These are phyloP conservation scores for Eilema caniola DNA, from an alignment of 2,888 invertebrate species.

Conservation along the genomic window DNA sequence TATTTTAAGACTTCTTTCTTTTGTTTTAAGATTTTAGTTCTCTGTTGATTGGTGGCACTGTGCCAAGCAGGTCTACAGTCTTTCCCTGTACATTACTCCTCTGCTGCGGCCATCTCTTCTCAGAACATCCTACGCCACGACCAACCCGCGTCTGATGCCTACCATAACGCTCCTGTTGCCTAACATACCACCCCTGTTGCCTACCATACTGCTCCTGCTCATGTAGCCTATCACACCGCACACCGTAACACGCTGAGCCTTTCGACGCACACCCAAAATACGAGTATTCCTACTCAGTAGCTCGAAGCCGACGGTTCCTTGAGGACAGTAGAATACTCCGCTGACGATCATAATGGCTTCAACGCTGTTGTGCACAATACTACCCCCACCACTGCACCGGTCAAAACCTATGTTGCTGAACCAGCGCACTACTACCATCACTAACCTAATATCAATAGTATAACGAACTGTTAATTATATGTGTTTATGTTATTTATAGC, in stretches of 20 bases:
- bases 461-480: neutral
- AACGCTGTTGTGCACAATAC: conserved; percentile 70
- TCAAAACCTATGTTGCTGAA: conserved; percentile 44
- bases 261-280: conserved; percentile 67
- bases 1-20: conserved; percentile 39
- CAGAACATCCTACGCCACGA: conserved; percentile 65
- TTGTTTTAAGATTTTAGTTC: conserved; percentile 44
- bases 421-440: conserved; percentile 61
- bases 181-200: conserved; percentile 48
- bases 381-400: conserved; percentile 60
- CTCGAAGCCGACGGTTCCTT: conserved; percentile 82
- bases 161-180: conserved; percentile 45
- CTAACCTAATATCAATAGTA: conserved; percentile 28
- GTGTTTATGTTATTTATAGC: neutral
- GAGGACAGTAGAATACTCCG: conserved; percentile 81
- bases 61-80: conserved; percentile 59
- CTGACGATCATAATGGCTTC: conserved; percentile 80
- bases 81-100: conserved; percentile 61
- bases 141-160: conserved; percentile 40
- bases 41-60: conserved; percentile 61
- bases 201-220: conserved; percentile 36
- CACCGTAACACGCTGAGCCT: conserved; percentile 29
- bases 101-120: conserved; percentile 57
- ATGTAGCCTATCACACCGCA: conserved; percentile 30
- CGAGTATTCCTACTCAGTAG: conserved; percentile 83